Base-by-base conservation (phyloP, 2,797 vertebrate genomes). In the Crenichthys baileyi region DNA sequence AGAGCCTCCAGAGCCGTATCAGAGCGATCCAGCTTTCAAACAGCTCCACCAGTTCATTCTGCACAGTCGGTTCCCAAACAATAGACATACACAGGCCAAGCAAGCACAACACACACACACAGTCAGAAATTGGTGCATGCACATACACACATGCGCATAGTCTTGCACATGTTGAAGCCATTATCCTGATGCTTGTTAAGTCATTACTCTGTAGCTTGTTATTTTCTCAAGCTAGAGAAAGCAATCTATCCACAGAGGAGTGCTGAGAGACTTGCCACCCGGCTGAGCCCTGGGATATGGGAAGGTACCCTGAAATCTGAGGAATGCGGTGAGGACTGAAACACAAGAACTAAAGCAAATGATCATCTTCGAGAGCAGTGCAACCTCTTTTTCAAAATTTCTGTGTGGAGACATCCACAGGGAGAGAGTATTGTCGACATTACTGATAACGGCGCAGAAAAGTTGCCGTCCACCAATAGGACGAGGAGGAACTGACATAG, bases 111-210 rank as follows among this genome's bases (percentile, higher is more conserved):
- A 77, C 77, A 83, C 82, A 83, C 82, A 44, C 80, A 68, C 86
- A 84, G 75, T 77, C 80, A 81, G 53, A 86, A 84, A 71, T 84
- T 79, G 76, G 70, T 73, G 84, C 87, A 88, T 79, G 81, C 83
- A 89, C 90, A 87, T 83, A 83, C 72, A 91, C 87, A 81, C 84
- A 88, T 75, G 80, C 84, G 84, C 85, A 75, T 85, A 88, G 85
- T 65, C 61, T 76, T 76, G 83, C 93, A 94, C 95, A 96, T 96
- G 95, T 70, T 95, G 94, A 95, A 96, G 91, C 91, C 92, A 95
- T 96, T 95, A 96, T 94, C 93, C 93, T 92, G 92, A 92, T 94
- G 95, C 94, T 95, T 95, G 94, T 95, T 95, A 94, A 94, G 94
- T 95, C 93, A 95, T 96, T 96, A 96, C 93, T 94, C 93, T 91